Evolutionary conservation across 2,888 invertebrate genomes (phyloP), one percentile per base, ranked within the genome.

Genomic region (Acanthosepion esculentum): DNA sequence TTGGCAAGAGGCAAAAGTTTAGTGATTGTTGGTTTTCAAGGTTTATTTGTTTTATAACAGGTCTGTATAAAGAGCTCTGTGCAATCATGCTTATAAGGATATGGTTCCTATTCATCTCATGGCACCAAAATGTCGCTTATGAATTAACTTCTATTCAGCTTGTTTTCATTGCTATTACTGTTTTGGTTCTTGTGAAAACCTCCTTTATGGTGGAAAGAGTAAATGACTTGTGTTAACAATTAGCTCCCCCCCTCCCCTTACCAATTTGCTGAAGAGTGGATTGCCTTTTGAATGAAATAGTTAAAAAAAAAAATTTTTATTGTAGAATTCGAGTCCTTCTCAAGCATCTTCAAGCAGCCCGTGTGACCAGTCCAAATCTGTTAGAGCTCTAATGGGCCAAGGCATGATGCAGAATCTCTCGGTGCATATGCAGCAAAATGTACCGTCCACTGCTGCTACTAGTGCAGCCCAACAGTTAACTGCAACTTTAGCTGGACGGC

Each of bases 301-400:
- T 41, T 41, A 41, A 41, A 41, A 41, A 41, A 41, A 41, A 41
- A 41, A 41, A 41, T 59, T 55, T 53, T 41, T 6, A 20, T 94
- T 94, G 41, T 7, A 94, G 94, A 94, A 94, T 55, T 55, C 94
- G 12, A 94, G 64, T 94, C 64, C 94, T 23, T 94, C 94, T 59
- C 94, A 94, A 64, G 26, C 55, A 33, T 55, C 55, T 33, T 33
- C 94, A 29, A 78, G 33, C 26, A 91, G 59, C 50, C 93, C 78
- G 41, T 92, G 94, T 33, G 94, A 95, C 53, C 94, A 95, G 64
- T 53, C 94, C 29, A 94, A 94, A 93, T 55, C 91, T 59, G 93
- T 93, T 23, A 95, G 96, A 33, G 96, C 96, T 18, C 94, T 96
- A 94, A 95, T 96, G 18, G 96, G 96, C 53, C 96, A 96, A 94